A percentile compares a stretch with the other conserved stretches of the same genome.
Conservation (phyloP, 2,888 invertebrate genomes). For the Hemaris fuciformis region DNA sequence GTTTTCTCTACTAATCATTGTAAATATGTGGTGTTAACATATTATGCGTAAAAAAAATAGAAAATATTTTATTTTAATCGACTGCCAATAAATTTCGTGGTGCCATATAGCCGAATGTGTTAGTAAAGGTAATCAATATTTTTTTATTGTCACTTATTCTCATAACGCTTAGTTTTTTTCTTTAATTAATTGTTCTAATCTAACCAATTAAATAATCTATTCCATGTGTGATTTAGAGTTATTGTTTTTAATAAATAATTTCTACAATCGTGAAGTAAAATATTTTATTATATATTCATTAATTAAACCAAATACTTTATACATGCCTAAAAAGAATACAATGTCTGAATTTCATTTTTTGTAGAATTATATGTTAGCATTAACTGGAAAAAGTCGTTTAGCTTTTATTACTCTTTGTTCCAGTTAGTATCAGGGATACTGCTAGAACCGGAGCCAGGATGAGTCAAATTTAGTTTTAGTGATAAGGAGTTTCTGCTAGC, state of each 20-base stretch:
- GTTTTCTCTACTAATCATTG: neutral
- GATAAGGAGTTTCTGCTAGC: neutral
- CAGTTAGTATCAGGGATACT: neutral
- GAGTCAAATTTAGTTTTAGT: neutral
- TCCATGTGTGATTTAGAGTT: no score
- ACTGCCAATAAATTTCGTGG: neutral
- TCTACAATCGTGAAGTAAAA: no score
- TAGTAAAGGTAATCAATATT: neutral
- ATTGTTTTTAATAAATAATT: no score
- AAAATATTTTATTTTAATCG: neutral
- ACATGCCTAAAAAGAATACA: no score
- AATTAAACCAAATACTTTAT: no score
- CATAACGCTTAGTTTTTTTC: neutral
- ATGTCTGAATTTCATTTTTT: no score
- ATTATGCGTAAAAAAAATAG: neutral
- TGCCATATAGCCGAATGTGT: neutral
- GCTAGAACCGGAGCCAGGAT: neutral
- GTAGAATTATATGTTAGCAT: neutral
- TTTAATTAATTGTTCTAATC: no score
- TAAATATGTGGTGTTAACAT: constrained; percentile 1
- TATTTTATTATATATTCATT: no score
- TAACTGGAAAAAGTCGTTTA: neutral
- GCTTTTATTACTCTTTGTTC: neutral
- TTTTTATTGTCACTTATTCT: neutral
- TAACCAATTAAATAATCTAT: no score